Percentiles rank a stretch among this genome's conserved stretches.
These are phyloP conservation scores for Diachasma alloeum DNA, from an alignment of 1,140 invertebrate genomes.

Conservation along the genomic window DNA sequence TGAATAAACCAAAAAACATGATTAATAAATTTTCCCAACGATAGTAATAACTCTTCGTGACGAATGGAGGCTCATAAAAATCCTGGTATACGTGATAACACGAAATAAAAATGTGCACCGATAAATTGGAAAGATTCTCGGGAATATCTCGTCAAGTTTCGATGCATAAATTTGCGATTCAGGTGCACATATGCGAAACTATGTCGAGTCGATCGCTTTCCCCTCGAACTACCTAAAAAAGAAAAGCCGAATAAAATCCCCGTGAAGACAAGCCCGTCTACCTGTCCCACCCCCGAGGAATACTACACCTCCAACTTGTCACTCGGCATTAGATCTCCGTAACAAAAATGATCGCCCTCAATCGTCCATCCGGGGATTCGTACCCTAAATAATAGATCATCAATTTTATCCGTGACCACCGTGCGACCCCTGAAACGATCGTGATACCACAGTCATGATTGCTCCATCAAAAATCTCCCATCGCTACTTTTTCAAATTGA, in stretches of 20 bases:
- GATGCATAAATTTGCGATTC: slow-evolving; percentile 29
- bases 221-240: neutral
- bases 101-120: neutral
- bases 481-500: neutral
- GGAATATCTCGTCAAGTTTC: slow-evolving; percentile 29
- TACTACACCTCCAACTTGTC: neutral
- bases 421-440: neutral
- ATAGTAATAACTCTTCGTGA: slow-evolving; percentile 7
- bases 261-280: neutral
- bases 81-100: neutral
- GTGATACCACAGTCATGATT: neutral
- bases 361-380: neutral
- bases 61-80: neutral
- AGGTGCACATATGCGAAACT: neutral
- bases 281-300: neutral
- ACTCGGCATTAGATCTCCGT: neutral
- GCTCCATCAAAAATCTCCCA: neutral
- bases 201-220: neutral
- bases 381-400: slow-evolving; percentile 1
- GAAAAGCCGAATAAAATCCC: neutral
- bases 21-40: neutral
- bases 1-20: neutral
- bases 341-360: neutral
- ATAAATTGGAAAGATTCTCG: slow-evolving; percentile 3
- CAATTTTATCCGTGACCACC: neutral